Base-by-base conservation (phyloP, 2,797 vertebrate species). In the Cyclopterus lumpus region DNA sequence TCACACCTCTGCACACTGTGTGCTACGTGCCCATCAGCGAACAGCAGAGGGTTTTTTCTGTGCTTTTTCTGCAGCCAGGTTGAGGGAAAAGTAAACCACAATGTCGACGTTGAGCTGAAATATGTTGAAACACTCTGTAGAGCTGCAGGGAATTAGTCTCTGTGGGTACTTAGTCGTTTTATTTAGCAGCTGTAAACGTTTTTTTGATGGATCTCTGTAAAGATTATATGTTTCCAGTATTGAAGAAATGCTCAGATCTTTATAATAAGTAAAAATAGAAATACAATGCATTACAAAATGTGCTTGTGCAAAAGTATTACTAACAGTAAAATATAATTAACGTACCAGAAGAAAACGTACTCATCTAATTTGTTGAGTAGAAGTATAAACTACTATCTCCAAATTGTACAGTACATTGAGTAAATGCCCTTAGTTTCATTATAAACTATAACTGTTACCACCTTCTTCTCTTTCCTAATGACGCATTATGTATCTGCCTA, bases 1-100 rank as follows among this genome's bases (percentile, higher is more conserved):
- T 87, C 84, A 90, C 86, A 86, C 81, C 70, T 75, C 69, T 71
- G 68, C 79, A 75, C 78, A 72, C 71, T 77, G 70, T 30, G 40
- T 57, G 65, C 72, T 46, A 67, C 77, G 71, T 48, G 74, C 71
- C 61, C 67, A 18, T 54, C 71, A 26, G 64, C 59, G 26, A 53
- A 36, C 79, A 67, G 77, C 69, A 32, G 73, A 49, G 0, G 58
- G 5, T 24, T 77, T 84, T 74, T 67, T 73, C 69, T 9, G 26
- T 14, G 48, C 62, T 78, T 79, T 38, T 66, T 65, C 55, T 18
- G 2, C 57, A 73, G 66, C 79, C 80, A 28, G 63, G 71, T 36
- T 54, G 73, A 76, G 58, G 81, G 67, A 55, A 58, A 22, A 61
- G 67, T 15, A 57, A 78, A 30, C 59, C 32, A 63, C 55, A 36